phyloP scores from a whole-genome alignment of 2,113 vertebrate species.

The Tupaia chinensis region DNA sequence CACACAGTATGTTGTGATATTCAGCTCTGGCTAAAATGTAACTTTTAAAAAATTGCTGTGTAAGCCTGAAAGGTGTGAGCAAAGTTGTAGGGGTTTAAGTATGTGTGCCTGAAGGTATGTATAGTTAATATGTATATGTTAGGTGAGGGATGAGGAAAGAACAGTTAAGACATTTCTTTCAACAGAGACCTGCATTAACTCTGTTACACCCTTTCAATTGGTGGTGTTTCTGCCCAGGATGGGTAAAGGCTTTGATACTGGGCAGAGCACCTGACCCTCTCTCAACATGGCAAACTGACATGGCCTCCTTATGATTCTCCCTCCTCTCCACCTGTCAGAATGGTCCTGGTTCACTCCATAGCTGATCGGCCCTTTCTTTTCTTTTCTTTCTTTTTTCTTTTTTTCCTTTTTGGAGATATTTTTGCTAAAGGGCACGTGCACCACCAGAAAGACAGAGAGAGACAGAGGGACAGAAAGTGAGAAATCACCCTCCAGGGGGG shows the following conservation, averaged over 20 bases:
- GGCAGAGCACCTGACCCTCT: slow-evolving; percentile 1
- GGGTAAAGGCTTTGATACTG: slow-evolving; percentile 52
- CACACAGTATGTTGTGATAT: background rate
- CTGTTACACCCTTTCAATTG: slow-evolving; percentile 3
- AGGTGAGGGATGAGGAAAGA: background rate
- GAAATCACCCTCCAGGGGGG: too few species aligned
- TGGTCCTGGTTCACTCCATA: background rate
- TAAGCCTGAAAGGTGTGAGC: background rate
- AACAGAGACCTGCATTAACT: slow-evolving; percentile 50
- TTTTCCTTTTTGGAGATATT: too few species aligned
- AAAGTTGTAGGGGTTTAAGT: background rate
- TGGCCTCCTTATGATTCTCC: background rate
- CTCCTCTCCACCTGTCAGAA: background rate
- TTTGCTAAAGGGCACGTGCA: too few species aligned
- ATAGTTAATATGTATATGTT: background rate
- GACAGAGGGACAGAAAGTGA: too few species aligned
- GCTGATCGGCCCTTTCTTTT: background rate
- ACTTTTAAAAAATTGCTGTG: background rate
- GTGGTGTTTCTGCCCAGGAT: background rate
- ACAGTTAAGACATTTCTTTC: background rate
- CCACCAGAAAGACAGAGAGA: too few species aligned
- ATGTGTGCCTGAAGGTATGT: background rate
- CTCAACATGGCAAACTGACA: background rate
- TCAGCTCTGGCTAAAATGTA: background rate
- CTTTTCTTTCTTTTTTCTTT: slow-evolving; percentile 30